Evolutionary conservation across 2,797 vertebrate genomes (phyloP).

Genomic region (Sandelia bainsii): DNA sequence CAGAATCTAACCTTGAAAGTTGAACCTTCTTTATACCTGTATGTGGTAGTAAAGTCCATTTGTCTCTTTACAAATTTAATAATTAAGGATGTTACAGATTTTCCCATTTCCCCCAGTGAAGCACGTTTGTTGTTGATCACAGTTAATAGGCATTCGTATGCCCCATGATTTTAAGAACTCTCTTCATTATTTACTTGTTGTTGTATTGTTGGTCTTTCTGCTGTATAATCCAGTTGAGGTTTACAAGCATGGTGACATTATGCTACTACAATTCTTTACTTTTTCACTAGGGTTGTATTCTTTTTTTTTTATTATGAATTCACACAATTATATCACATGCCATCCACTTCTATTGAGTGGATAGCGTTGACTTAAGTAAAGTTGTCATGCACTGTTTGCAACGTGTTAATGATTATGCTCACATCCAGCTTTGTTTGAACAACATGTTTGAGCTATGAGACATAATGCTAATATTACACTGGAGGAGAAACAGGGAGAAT

Average conservation of each 20-base stretch:
- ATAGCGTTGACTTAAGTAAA: too few species aligned
- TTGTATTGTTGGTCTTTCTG: slow-evolving; percentile 12
- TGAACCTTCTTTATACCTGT: slow-evolving; percentile 59
- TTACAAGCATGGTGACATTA: slow-evolving; percentile 14
- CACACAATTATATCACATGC: not conserved
- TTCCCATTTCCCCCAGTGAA: slow-evolving; percentile 32
- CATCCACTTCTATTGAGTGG: too few species aligned
- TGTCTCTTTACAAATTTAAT: slow-evolving; percentile 70
- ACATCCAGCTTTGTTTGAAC: too few species aligned
- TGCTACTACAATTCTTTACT: not conserved
- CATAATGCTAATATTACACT: too few species aligned
- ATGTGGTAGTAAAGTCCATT: slow-evolving; percentile 71
- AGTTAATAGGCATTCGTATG: slow-evolving; percentile 52
- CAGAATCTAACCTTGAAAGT: slow-evolving; percentile 72
- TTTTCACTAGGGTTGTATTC: not conserved
- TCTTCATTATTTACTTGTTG: slow-evolving; percentile 26
- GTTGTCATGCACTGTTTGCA: too few species aligned
- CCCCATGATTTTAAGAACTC: slow-evolving; percentile 28
- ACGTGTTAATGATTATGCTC: too few species aligned
- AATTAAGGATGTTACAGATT: slow-evolving; percentile 65
- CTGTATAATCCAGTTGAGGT: slow-evolving; percentile 12
- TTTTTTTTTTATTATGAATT: not conserved
- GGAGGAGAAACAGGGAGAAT: too few species aligned
- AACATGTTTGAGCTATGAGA: too few species aligned
- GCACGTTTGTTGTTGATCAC: slow-evolving; percentile 39